Percentiles rank a stretch among this genome's conserved stretches.
Conservation (phyloP, 2,797 vertebrate genomes). For the Sparidentex hasta region DNA sequence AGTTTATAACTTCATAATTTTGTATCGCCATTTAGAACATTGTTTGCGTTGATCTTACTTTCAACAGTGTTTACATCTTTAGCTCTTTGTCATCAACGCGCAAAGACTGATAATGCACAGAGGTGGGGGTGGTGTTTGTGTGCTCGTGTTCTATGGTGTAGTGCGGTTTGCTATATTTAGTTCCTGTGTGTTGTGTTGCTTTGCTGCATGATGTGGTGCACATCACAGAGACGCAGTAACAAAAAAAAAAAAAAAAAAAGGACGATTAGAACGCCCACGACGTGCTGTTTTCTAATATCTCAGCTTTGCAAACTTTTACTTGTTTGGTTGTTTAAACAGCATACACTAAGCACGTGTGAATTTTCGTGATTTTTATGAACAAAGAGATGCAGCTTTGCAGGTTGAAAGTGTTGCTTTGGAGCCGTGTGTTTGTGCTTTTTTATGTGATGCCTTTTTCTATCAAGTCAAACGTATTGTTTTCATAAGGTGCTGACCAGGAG, state of each 20-base stretch:
- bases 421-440: conserved; percentile 5
- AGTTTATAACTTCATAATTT: neutral
- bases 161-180: conserved; percentile 61
- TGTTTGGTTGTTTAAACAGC: neutral
- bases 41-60: conserved; percentile 21
- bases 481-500: conserved; percentile 10
- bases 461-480: conserved; percentile 34
- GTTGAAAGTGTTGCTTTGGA: conserved; percentile 11
- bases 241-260: too few relatives aligned
- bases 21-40: conserved; percentile 4
- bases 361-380: conserved; percentile 17
- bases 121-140: conserved; percentile 38
- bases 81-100: conserved; percentile 36
- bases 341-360: neutral
- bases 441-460: neutral
- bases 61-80: conserved; percentile 26
- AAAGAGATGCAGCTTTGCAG: neutral
- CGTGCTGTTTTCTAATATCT: neutral
- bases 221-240: conserved; percentile 21
- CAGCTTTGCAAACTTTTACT: neutral
- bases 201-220: conserved; percentile 33
- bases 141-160: conserved; percentile 2
- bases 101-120: conserved; percentile 48
- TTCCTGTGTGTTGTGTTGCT: conserved; percentile 42
- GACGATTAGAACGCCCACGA: neutral